Evolutionary conservation across 2,113 vertebrate species (phyloP).

Genomic region (Eclectus roratus): DNA sequence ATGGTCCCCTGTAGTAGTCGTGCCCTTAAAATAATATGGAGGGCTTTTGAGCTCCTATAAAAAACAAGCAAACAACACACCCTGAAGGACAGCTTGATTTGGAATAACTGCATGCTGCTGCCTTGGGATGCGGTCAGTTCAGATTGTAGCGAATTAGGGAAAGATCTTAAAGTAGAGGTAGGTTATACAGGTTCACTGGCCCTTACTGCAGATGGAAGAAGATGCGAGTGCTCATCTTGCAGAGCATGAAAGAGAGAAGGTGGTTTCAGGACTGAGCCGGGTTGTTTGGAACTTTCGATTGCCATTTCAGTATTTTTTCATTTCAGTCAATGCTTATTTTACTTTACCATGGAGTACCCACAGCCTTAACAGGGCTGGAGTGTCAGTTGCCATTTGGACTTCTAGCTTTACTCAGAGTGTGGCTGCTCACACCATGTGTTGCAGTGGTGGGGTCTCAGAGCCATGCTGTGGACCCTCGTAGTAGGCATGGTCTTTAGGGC

Average conservation of each 20-base stretch:
- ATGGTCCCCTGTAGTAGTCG: fast-evolving
- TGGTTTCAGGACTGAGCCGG: not conserved
- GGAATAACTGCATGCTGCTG: fast-evolving
- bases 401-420: not conserved
- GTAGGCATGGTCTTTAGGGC: fast-evolving
- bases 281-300: not conserved
- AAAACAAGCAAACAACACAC: not conserved
- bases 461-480: fast-evolving
- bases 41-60: not conserved
- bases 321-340: not conserved
- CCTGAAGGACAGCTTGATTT: not conserved
- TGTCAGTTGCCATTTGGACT: fast-evolving
- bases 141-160: not conserved
- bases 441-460: not conserved
- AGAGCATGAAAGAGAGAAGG: not conserved
- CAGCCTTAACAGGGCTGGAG: not conserved
- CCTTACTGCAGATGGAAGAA: not conserved
- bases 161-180: not conserved
- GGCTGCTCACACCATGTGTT: not conserved
- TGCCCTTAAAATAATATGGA: not conserved
- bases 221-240: not conserved
- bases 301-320: not conserved
- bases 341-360: fast-evolving
- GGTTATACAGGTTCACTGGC: not conserved
- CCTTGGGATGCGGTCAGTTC: not conserved